Evolutionary conservation across 92 coral and sea anemone species (phyloP).

Genomic region (Phenganax stokvisi): DNA sequence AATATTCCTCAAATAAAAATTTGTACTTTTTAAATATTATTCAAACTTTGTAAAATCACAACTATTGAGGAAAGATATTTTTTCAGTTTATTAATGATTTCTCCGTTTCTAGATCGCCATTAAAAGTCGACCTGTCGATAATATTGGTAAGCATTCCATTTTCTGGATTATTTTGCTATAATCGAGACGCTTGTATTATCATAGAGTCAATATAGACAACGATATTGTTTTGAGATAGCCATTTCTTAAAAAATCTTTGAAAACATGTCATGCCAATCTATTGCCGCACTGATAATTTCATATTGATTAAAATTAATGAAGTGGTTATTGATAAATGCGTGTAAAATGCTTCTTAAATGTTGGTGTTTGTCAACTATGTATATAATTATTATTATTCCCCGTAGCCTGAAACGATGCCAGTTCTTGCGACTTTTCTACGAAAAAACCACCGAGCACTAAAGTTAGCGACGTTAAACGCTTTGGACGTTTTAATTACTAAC

Average conservation of each 20-base stretch:
- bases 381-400: neutral
- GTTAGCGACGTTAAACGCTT: slow-evolving; percentile 73
- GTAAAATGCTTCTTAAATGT: too few relatives aligned
- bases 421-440: slow-evolving; percentile 86
- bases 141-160: slow-evolving; percentile 65
- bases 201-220: too few relatives aligned
- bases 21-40: too few relatives aligned
- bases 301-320: too few relatives aligned
- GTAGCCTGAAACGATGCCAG: slow-evolving; percentile 94
- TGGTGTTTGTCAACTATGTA: neutral
- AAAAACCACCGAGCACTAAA: slow-evolving; percentile 93
- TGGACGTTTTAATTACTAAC: slow-evolving; percentile 81
- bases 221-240: too few relatives aligned
- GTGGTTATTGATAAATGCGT: too few relatives aligned
- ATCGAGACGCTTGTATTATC: too few relatives aligned
- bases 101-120: slow-evolving; percentile 69
- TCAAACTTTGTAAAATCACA: neutral
- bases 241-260: too few relatives aligned
- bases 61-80: neutral
- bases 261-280: too few relatives aligned
- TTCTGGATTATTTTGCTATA: too few relatives aligned
- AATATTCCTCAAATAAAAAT: too few relatives aligned
- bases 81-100: neutral
- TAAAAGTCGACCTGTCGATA: slow-evolving; percentile 70
- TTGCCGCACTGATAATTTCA: too few relatives aligned